Base-by-base conservation (phyloP, 2,113 vertebrate genomes). In the Mionectes macconnelli region DNA sequence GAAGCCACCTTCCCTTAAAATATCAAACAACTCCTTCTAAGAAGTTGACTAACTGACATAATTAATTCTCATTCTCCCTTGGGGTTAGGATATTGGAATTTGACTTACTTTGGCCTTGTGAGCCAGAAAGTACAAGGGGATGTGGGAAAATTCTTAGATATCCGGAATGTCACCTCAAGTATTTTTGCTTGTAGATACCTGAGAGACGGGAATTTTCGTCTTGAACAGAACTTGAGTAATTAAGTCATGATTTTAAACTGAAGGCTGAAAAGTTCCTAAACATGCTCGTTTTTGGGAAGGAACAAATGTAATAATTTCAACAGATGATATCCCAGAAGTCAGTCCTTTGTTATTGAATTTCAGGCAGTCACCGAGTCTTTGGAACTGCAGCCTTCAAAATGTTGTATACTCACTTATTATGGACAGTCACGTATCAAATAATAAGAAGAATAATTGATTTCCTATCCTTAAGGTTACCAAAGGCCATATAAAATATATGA, bases 371-470 rank as follows among this genome's bases (percentile, higher is more conserved):
- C 31, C 42, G 72, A 84, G 63, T 62, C 37, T 84, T 93, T 79
- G 52, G 33, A 89, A 60, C 47, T 49, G 39, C 12, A 79, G 10
- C 24, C 44, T 72, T 89, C 40, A 68, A 82, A 95, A 91, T 15
- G 9, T 56, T 90, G 17, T 81, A 28, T 56, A 33, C 10, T 83
- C 63, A 42, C 42, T 85, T 72, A 76, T 53, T 69, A 73, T 22
- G 31, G 31, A 49, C 42, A 92, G 30, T 39, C 62, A 63, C 1
- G 0, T 37, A 64, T 28, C 77, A 89, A 91, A 84, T 60, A 87
- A 59, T 45, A 93, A 80, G 4, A 80, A 84, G 44, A 94, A 79
- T 50, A 92, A 84, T 72, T 49, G 44, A 76, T 94, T 94, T 89
- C 35, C 63, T 62, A 35, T 72, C 45, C 62, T 63, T 76, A 72